Base-by-base conservation (phyloP, 1,140 invertebrate species). In the Himalopsyche phryganea region DNA sequence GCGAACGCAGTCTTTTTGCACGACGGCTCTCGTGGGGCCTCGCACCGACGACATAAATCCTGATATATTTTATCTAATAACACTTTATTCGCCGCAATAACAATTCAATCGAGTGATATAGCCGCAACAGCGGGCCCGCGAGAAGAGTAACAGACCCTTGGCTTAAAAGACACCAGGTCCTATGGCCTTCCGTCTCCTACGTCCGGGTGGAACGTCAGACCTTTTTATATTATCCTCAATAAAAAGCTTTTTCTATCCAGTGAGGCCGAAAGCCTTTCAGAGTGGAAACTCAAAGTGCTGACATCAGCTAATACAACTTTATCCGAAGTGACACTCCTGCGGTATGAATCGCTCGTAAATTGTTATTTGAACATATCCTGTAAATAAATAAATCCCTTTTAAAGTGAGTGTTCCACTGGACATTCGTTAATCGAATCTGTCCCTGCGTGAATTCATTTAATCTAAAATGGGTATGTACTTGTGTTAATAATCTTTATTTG, bases 211-310 rank as follows among this genome's bases (percentile, higher is more conserved):
- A 48, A 49, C 36, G 54, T 42, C 32, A 42, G 42, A 48, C 54
- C 54, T 49, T 56, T 56, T 56, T 49, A 45, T 35, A 56, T 49
- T 56, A 56, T 49, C 52, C 50, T 38, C 33, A 48, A 55, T 55
- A 55, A 47, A n/a, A 55, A 47, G 44, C 45, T 47, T 40, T 38
- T 56, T 38, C 41, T 28, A 28, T 28, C 23, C 23, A 45, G 42
- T 19, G 10, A 45, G 23, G 23, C 23, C 36, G 35, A 48, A 42
- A 44, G 46, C 45, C 28, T 56, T 23, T 32, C 33, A 36, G 42
- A 15, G 32, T 42, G 32, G 20, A 41, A 55, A 20, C 47, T 56
- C 45, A 13, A 36, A 47, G 32, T 46, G 54, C 54, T 56, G 54
- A 56, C 53, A 35, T n/a, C 11, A 32, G 45, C 54, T 56, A 56